Percentiles rank a stretch among this genome's conserved stretches.
Conservation (phyloP, 2,888 invertebrate species). For the Coelinius sp. region DNA sequence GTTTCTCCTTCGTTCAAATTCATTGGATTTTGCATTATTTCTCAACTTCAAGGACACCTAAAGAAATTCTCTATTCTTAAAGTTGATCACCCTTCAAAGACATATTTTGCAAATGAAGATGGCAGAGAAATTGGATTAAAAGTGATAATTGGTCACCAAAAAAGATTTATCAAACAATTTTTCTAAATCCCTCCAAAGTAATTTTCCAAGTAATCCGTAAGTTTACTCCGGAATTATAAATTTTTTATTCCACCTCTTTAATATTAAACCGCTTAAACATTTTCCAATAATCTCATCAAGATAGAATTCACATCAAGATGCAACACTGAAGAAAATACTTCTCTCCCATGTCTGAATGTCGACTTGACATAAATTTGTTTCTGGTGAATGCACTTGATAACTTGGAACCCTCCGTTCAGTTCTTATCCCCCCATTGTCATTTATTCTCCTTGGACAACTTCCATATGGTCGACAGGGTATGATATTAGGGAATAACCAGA, state of each 20-base stretch:
- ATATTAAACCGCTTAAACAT: background rate
- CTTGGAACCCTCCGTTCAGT: background rate
- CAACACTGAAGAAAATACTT: background rate
- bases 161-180: too few species aligned
- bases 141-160: too few species aligned
- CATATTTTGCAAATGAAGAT: too few species aligned
- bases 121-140: too few species aligned
- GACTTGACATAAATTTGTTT: conserved; percentile 15
- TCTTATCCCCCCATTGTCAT: conserved; percentile 1
- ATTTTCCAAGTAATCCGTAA: too few species aligned
- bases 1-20: too few species aligned
- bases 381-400: conserved; percentile 17
- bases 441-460: conserved; percentile 13
- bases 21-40: too few species aligned
- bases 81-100: too few species aligned
- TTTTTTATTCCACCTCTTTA: background rate
- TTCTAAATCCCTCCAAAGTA: too few species aligned
- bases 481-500: background rate
- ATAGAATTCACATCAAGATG: too few species aligned
- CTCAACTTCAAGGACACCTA: too few species aligned
- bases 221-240: background rate
- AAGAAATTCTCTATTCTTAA: too few species aligned
- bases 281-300: background rate
- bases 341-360: background rate
- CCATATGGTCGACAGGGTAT: conserved; percentile 1